A percentile compares a stretch with the other conserved stretches of the same genome.
Evolutionary conservation across 2,888 invertebrate genomes (phyloP).

Genomic region (Cantharis rustica): DNA sequence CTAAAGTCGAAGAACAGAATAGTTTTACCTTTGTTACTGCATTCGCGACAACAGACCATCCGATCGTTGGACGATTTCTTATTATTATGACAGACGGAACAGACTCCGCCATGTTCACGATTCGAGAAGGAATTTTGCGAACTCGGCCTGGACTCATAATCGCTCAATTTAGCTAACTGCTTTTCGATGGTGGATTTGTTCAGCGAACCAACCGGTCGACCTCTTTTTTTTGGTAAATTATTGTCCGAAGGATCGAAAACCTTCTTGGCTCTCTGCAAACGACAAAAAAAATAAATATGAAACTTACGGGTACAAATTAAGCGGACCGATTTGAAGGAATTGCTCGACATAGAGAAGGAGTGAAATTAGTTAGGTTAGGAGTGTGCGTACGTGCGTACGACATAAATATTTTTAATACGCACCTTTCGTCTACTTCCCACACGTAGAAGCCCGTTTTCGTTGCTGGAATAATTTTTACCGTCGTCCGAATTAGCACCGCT

Average conservation of each 20-base stretch:
- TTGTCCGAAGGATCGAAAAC: constrained; percentile 87
- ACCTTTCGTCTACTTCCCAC: constrained; percentile 66
- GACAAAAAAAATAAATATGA: neutral
- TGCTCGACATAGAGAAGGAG: neutral
- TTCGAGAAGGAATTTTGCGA: constrained; percentile 52
- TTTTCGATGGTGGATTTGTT: constrained; percentile 66
- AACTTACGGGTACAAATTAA: neutral
- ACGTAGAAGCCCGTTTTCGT: constrained; percentile 49
- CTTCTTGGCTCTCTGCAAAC: constrained; percentile 72
- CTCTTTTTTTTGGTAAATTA: constrained; percentile 75
- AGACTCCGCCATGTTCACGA: constrained; percentile 62
- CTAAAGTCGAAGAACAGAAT: neutral
- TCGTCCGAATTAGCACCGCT: constrained; percentile 23
- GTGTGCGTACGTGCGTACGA: neutral
- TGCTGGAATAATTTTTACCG: constrained; percentile 24
- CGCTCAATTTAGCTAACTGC: constrained; percentile 44
- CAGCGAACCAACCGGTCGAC: constrained; percentile 67
- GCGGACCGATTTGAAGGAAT: neutral
- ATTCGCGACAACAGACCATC: constrained; percentile 72
- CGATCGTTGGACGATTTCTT: constrained; percentile 65
- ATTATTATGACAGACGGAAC: constrained; percentile 67
- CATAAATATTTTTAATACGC: constrained; percentile 30
- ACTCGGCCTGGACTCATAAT: constrained; percentile 47
- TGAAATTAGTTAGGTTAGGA: constrained; percentile 3
- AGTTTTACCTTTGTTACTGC: constrained; percentile 67